These are phyloP conservation scores for Pterobdella sp. DNA, from an alignment of 2,888 invertebrate genomes.

Conservation along the genomic window DNA sequence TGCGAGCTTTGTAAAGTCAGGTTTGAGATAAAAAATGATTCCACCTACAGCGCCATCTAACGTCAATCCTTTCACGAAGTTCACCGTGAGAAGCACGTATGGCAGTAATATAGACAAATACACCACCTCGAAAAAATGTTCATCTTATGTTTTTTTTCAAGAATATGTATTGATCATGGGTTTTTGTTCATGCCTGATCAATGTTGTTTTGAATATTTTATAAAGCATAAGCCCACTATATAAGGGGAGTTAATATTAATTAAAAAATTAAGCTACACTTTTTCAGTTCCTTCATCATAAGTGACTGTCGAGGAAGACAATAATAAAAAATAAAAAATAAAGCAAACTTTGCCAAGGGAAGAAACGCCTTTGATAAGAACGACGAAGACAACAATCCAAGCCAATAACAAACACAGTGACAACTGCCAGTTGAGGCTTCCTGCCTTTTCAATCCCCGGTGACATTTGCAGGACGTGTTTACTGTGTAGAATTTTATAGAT, in stretches of 20 bases:
- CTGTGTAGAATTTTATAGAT: constrained; percentile 35
- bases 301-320: no score
- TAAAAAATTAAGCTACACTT: background rate
- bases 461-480: constrained; percentile 43
- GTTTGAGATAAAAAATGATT: constrained; percentile 65
- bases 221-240: background rate
- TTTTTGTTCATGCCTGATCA: background rate
- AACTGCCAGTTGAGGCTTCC: constrained; percentile 46
- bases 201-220: background rate
- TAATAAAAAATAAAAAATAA: background rate
- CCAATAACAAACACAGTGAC: constrained; percentile 44
- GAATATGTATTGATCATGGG: no score
- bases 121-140: constrained; percentile 31
- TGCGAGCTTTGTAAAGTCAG: constrained; percentile 63
- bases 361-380: constrained; percentile 49
- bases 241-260: background rate
- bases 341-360: constrained; percentile 48
- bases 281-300: no score
- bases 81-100: constrained; percentile 33
- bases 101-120: constrained; percentile 35
- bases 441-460: constrained; percentile 42
- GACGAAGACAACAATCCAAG: constrained; percentile 47
- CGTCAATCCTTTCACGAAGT: constrained; percentile 34
- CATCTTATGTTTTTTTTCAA: no score
- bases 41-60: constrained; percentile 59